A percentile compares a stretch with the other conserved stretches of the same genome.
These are phyloP conservation scores for Tarsius wallacei DNA, from an alignment of 2,797 vertebrate genomes.

Conservation along the genomic window DNA sequence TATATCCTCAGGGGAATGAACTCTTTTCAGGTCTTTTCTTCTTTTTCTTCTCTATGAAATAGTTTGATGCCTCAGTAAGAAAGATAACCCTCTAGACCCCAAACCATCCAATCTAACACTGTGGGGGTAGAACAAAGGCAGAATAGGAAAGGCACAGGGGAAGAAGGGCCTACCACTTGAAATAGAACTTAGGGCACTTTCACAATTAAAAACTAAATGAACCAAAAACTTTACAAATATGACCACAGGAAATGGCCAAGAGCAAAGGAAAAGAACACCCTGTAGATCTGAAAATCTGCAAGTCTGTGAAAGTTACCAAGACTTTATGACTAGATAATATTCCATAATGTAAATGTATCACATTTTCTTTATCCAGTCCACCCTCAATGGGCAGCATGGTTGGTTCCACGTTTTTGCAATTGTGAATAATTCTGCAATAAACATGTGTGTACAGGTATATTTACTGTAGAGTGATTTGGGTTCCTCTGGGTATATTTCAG, in stretches of 20 bases:
- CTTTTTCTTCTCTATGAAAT: neutral
- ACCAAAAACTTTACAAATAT: neutral
- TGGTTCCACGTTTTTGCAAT: too few species aligned
- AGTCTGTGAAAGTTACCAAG: neutral
- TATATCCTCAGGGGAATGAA: neutral
- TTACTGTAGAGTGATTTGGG: too few species aligned
- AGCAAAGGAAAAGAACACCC: neutral
- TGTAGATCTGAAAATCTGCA: neutral
- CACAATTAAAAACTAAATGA: slow-evolving; percentile 12
- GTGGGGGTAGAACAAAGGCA: neutral
- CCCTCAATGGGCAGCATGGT: too few species aligned
- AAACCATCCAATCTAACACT: neutral
- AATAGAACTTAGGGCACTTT: neutral
- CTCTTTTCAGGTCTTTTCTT: neutral
- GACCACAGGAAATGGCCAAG: neutral
- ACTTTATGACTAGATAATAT: too few species aligned
- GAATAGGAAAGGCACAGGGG: neutral
- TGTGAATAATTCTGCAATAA: too few species aligned
- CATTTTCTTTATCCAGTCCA: too few species aligned
- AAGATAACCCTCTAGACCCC: neutral
- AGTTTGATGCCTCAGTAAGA: neutral
- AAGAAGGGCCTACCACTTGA: neutral
- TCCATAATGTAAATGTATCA: too few species aligned
- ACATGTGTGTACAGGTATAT: too few species aligned
- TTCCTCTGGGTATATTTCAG: too few species aligned